phyloP scores from a whole-genome alignment of 2,113 vertebrate species.

The Nannobrachium achirus region DNA sequence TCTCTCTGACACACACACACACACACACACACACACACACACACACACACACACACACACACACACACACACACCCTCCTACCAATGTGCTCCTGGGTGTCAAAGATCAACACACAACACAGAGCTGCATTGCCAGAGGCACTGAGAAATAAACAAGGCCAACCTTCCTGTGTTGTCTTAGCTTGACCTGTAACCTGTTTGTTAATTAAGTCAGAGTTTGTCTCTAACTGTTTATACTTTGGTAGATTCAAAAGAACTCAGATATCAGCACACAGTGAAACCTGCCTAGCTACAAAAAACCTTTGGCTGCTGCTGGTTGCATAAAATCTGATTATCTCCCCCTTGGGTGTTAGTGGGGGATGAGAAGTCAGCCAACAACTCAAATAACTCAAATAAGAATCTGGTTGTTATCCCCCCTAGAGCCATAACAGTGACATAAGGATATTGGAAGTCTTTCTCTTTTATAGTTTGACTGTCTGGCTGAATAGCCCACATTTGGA shows the following conservation, averaged over 20 bases:
- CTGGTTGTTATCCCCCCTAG: no score
- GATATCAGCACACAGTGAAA: background rate
- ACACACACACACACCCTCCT: slow-evolving; percentile 8
- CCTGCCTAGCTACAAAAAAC: background rate
- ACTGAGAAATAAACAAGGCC: no score
- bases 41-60: background rate
- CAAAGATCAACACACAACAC: slow-evolving; percentile 19
- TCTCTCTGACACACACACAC: no score
- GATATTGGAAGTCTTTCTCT: no score
- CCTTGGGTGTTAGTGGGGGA: no score
- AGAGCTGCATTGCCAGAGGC: no score
- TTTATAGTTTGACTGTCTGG: no score
- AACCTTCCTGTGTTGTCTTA: no score
- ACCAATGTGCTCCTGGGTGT: slow-evolving; percentile 51
- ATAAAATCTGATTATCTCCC: no score
- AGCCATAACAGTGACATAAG: no score
- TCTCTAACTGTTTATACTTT: background rate
- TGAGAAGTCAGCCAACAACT: background rate
- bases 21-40: no score
- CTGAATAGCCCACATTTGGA: no score
- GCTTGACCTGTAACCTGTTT: background rate
- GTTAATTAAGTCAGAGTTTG: slow-evolving; percentile 35
- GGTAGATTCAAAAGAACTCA: background rate
- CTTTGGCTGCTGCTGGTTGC: background rate
- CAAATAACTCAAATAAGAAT: background rate